Evolutionary conservation across 2,888 invertebrate genomes (phyloP).

Genomic region (Chouioia cunea): DNA sequence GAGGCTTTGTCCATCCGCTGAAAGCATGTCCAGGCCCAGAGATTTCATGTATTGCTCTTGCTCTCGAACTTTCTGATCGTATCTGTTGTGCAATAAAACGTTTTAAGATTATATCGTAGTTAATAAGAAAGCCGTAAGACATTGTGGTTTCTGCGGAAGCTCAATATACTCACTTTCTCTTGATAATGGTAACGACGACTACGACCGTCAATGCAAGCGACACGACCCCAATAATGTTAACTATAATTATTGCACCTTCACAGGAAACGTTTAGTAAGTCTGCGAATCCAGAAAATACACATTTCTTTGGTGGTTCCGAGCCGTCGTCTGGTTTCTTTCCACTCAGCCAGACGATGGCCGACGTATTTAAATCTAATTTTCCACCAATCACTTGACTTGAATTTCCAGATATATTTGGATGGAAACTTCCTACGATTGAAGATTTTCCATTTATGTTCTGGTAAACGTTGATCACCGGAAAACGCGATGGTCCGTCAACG

Average conservation of each 20-base stretch:
- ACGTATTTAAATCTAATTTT: constrained; percentile 70
- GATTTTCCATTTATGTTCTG: constrained; percentile 73
- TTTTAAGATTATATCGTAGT: constrained; percentile 6
- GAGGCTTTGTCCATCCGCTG: too few relatives aligned
- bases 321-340: constrained; percentile 78
- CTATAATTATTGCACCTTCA: constrained; percentile 78
- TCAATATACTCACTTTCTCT: constrained; percentile 72
- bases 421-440: constrained; percentile 72
- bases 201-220: constrained; percentile 72
- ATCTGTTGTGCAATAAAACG: constrained; percentile 65
- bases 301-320: constrained; percentile 72
- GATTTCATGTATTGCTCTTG: constrained; percentile 80
- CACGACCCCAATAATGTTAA: constrained; percentile 74
- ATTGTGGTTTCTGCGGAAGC: too few relatives aligned
- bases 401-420: constrained; percentile 70
- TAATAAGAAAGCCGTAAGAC: too few relatives aligned
- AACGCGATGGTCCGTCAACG: constrained; percentile 77
- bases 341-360: constrained; percentile 77
- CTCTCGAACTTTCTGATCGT: constrained; percentile 76
- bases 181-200: constrained; percentile 75
- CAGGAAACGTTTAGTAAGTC: constrained; percentile 78
- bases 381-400: constrained; percentile 71
- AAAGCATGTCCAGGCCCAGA: constrained; percentile 77
- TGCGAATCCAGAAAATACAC: constrained; percentile 79
- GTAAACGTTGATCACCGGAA: constrained; percentile 73